phyloP scores from a whole-genome alignment of 2,888 invertebrate species.

The Yponomeuta plumbellus region DNA sequence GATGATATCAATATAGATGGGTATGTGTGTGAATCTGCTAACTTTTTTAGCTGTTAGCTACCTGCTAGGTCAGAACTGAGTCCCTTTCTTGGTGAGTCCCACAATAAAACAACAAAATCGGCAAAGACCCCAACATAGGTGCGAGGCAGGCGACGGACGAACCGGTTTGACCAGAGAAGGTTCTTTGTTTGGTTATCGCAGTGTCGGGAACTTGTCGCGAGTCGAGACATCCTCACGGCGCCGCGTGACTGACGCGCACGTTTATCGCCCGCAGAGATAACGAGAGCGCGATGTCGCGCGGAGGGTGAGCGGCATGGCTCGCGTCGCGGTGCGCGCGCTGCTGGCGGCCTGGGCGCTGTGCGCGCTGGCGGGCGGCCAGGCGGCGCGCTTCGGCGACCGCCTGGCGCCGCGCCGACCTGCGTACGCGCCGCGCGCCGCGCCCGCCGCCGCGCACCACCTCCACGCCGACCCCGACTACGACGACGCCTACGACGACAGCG shows the following conservation, averaged over 20 bases:
- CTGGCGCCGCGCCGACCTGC: conserved; percentile 65
- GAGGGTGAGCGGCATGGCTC: conserved; percentile 28
- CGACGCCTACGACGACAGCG: conserved; percentile 45
- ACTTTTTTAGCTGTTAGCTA: too few relatives aligned
- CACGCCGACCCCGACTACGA: conserved; percentile 31
- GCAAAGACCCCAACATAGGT: conserved; percentile 28
- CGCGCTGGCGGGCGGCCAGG: conserved; percentile 45
- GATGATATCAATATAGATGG: too few relatives aligned
- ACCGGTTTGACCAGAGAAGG: conserved; percentile 58
- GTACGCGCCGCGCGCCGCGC: conserved; percentile 58
- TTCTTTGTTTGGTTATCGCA: conserved; percentile 58
- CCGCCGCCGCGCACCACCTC: conserved; percentile 43
- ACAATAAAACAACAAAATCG: too few relatives aligned
- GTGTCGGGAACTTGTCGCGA: conserved; percentile 41
- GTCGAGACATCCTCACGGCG: conserved; percentile 23
- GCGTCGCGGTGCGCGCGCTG: conserved; percentile 53
- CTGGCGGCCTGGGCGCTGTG: conserved; percentile 49
- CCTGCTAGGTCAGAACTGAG: too few relatives aligned
- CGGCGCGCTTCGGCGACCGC: conserved; percentile 53
- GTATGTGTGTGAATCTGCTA: too few relatives aligned
- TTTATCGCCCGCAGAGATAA: conserved; percentile 41
- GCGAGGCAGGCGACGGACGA: conserved; percentile 43
- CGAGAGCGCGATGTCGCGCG: conserved; percentile 29
- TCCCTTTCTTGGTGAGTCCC: too few relatives aligned
- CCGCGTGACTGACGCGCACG: conserved; percentile 36